These are phyloP conservation scores for Sciurus carolinensis DNA, from an alignment of 2,797 vertebrate genomes.

Conservation along the genomic window DNA sequence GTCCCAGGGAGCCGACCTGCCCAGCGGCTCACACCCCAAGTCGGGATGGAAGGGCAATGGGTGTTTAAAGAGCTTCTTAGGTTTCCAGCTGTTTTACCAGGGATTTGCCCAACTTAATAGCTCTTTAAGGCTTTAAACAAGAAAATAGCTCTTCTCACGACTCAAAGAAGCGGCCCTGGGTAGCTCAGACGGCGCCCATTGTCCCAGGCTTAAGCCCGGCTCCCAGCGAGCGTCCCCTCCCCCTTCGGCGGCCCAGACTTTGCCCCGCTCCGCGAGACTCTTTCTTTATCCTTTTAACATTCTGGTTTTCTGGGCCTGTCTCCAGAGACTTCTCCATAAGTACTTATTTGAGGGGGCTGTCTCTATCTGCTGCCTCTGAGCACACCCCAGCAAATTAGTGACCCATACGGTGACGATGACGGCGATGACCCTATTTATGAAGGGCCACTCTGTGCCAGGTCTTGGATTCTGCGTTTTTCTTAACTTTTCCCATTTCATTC, in stretches of 20 bases:
- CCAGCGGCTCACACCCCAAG: conserved; percentile 87
- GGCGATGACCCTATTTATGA: accelerated
- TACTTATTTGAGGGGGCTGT: conserved; percentile 66
- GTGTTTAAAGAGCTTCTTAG: conserved; percentile 92
- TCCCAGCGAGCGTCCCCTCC: conserved; percentile 37
- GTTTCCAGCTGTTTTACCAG: conserved; percentile 93
- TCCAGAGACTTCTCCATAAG: conserved; percentile 76
- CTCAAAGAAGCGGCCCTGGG: conserved; percentile 88
- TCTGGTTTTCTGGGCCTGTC: conserved; percentile 81
- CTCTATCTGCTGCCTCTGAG: conserved; percentile 70
- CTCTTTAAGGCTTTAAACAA: conserved; percentile 92
- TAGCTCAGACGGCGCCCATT: conserved; percentile 88
- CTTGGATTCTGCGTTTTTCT: neutral
- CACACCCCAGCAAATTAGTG: neutral
- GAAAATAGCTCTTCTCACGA: conserved; percentile 91
- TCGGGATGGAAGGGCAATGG: conserved; percentile 88
- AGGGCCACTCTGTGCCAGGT: neutral
- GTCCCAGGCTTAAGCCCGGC: conserved; percentile 87
- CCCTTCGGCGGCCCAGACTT: conserved; percentile 21
- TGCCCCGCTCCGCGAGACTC: conserved; percentile 81
- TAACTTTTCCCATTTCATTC: neutral
- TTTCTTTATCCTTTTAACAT: conserved; percentile 81
- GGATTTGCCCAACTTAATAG: conserved; percentile 92
- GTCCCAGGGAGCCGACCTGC: conserved; percentile 84
- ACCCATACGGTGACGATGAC: accelerated